Evolutionary conservation across 1,140 invertebrate species (phyloP).

Genomic region (Drosophila melanica): DNA sequence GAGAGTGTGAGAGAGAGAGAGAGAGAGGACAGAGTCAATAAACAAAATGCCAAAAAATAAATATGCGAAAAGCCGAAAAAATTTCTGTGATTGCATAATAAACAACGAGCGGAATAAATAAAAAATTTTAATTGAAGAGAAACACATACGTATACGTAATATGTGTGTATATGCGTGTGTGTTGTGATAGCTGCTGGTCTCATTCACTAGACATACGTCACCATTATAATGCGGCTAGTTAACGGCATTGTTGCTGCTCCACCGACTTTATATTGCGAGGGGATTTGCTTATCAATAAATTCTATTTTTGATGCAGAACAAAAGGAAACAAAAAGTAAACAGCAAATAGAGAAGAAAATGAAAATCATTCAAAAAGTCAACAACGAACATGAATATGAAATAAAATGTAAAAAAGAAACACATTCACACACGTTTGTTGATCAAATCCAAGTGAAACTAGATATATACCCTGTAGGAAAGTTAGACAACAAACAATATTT

Average conservation of each 20-base stretch:
- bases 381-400: slow-evolving; percentile 9
- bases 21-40: slow-evolving; percentile 53
- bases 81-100: slow-evolving; percentile 75
- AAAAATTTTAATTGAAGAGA: slow-evolving; percentile 63
- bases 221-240: slow-evolving; percentile 51
- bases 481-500: too few relatives aligned
- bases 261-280: slow-evolving; percentile 3
- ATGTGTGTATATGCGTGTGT: background rate
- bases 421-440: slow-evolving; percentile 1
- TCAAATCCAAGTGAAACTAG: background rate
- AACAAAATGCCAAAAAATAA: slow-evolving; percentile 70
- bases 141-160: slow-evolving; percentile 61
- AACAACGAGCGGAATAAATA: slow-evolving; percentile 61
- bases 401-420: slow-evolving; percentile 3
- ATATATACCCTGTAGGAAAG: background rate
- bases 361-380: slow-evolving; percentile 20
- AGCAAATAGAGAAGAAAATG: slow-evolving; percentile 21
- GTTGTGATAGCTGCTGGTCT: slow-evolving; percentile 14
- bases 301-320: slow-evolving; percentile 56
- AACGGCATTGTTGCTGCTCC: slow-evolving; percentile 33
- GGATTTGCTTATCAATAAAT: slow-evolving; percentile 65
- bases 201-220: slow-evolving; percentile 58
- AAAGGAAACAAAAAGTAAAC: slow-evolving; percentile 21
- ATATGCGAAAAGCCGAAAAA: slow-evolving; percentile 67
- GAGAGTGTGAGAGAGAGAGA: rapidly evolving